Evolutionary conservation across 2,797 vertebrate genomes (phyloP).

Genomic region (Myotis planiceps): DNA sequence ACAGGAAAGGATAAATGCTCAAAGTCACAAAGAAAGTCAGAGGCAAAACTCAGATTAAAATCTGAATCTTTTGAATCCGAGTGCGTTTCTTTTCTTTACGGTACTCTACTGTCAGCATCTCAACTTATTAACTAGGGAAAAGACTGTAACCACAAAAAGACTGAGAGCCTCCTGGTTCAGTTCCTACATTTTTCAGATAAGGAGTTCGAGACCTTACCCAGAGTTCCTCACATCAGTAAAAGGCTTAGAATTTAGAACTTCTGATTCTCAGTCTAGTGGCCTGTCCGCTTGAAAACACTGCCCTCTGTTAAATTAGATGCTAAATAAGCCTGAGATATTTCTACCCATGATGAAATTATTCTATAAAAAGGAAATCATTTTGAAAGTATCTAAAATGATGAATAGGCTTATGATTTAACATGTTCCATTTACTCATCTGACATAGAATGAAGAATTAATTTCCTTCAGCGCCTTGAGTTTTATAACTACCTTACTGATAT

Average conservation of each 20-base stretch:
- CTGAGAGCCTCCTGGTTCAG: neutral
- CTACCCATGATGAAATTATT: conserved; percentile 28
- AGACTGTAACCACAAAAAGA: neutral
- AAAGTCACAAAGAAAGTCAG: conserved; percentile 48
- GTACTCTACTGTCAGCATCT: neutral
- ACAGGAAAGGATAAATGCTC: conserved; percentile 33
- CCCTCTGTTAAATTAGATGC: conserved; percentile 1
- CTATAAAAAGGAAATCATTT: conserved; percentile 25
- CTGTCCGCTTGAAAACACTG: conserved; percentile 3
- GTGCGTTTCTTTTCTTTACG: neutral
- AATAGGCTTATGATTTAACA: conserved; percentile 42
- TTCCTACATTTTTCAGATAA: neutral
- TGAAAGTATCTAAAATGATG: conserved; percentile 1
- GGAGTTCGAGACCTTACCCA: neutral
- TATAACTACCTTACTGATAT: conserved; percentile 6
- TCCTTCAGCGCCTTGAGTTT: neutral
- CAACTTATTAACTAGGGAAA: neutral
- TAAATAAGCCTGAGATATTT: conserved; percentile 26
- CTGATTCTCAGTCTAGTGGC: neutral
- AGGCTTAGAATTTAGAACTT: conserved; percentile 19
- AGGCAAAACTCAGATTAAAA: neutral
- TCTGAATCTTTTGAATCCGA: neutral
- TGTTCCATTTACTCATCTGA: neutral
- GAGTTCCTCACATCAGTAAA: neutral
- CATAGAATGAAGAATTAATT: conserved; percentile 20